Conservation (phyloP, 2,797 vertebrate genomes). For the Anabacerthia variegaticeps region DNA sequence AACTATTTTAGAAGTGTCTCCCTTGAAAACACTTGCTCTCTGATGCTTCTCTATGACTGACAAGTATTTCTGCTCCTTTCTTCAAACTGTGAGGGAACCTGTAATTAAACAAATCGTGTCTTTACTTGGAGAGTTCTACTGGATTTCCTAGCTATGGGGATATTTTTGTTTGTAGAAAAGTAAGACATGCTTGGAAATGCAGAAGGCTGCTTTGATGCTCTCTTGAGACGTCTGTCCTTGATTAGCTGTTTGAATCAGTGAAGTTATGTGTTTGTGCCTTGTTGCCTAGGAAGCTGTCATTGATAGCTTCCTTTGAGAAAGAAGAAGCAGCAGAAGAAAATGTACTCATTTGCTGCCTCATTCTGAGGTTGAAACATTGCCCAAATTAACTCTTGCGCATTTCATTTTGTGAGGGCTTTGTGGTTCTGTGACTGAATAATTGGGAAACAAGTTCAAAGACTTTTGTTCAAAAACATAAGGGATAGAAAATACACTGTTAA, state of each 20-base stretch:
- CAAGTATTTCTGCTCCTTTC: background rate
- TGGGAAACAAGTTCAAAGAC: background rate
- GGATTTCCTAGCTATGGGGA: background rate
- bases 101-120: background rate
- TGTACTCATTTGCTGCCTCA: background rate
- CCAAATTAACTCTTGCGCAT: background rate
- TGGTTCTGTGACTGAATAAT: background rate
- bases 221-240: slow-evolving; percentile 32
- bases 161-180: slow-evolving; percentile 30
- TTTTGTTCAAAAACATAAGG: background rate
- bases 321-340: background rate
- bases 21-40: background rate
- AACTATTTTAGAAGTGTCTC: background rate
- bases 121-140: background rate
- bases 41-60: background rate
- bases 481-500: background rate
- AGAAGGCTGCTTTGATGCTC: background rate
- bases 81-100: background rate
- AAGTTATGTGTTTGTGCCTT: background rate
- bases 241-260: slow-evolving; percentile 21
- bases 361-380: background rate
- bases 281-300: background rate
- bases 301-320: background rate
- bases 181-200: background rate
- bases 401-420: background rate